phyloP scores from a whole-genome alignment of 2,888 invertebrate genomes.

The Caradrina kadenii region DNA sequence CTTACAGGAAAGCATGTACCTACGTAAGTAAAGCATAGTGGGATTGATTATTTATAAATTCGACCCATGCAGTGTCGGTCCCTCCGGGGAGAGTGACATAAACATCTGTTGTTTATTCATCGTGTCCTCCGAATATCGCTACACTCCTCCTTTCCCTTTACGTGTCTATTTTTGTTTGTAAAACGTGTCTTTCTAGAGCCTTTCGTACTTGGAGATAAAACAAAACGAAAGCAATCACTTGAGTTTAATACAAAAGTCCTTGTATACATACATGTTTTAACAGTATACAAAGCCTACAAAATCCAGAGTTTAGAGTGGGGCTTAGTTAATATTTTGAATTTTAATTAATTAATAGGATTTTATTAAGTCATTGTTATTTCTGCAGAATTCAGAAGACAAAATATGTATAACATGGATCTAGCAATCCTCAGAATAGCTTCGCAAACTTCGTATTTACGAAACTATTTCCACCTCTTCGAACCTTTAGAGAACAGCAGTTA shows the following conservation, averaged over 20 bases:
- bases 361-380: neutral
- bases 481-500: slow-evolving; percentile 4
- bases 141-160: slow-evolving; percentile 72
- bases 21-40: slow-evolving; percentile 56
- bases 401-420: neutral
- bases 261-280: slow-evolving; percentile 52
- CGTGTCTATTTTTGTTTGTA: slow-evolving; percentile 65
- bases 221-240: slow-evolving; percentile 58
- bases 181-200: slow-evolving; percentile 44
- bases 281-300: slow-evolving; percentile 38
- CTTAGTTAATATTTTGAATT: slow-evolving; percentile 39
- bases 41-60: slow-evolving; percentile 79
- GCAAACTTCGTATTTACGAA: slow-evolving; percentile 5
- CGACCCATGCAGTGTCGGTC: slow-evolving; percentile 67
- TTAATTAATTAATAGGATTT: slow-evolving; percentile 34
- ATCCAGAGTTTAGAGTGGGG: slow-evolving; percentile 37
- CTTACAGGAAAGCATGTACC: slow-evolving; percentile 47
- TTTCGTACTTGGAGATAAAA: slow-evolving; percentile 45
- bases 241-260: slow-evolving; percentile 34
- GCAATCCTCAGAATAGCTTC: neutral
- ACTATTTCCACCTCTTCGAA: slow-evolving; percentile 23
- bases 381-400: neutral
- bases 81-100: slow-evolving; percentile 71
- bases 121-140: slow-evolving; percentile 72
- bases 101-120: slow-evolving; percentile 86